Base-by-base conservation (phyloP, 2,797 vertebrate species). In the Bradypodion ventrale region DNA sequence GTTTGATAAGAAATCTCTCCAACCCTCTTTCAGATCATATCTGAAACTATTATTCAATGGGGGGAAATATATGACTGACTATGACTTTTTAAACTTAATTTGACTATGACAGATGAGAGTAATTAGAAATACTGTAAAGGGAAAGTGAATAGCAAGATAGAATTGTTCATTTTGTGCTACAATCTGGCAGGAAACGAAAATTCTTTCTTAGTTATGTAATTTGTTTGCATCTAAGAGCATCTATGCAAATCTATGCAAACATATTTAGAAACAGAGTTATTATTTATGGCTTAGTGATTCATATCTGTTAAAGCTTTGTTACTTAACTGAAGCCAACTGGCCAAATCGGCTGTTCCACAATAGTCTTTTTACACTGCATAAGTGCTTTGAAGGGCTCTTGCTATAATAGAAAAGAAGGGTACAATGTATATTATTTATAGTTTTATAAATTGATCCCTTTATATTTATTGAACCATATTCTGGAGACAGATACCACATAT, bases 301-400 rank as follows among this genome's bases (percentile, higher is more conserved):
- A 77, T 69, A 82, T 65, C 32, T 3, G 16, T 49, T 60, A 75
- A 25, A 60, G 56, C 70, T 76, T 44, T 59, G 77, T 82, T 82
- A n/a, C 82, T 75, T 76, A 77, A 49, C 32, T 70, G 79, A 74
- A 70, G 65, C 7, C 65, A 63, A 52, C 46, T 32, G 78, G 37
- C 35, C 77, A 32, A 56, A 77, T 32, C 79, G 42, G 40, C 73
- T 82, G 42, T 37, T 79, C 72, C 75, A 77, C 74, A 82, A 76
- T 77, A 44, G 73, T 63, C 73, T 56, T 85, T 85, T 82, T 70
- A 77, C 74, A 72, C 74, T 49, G 65, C 65, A 62, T 77, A 85
- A 85, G 79, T 77, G 84, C 84, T 82, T 85, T 85, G 73, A 85
- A 85, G 84, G 44, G 79, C 44, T 82, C 84, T 85, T 82, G 73